Evolutionary conservation across 2,113 vertebrate species (phyloP), one percentile per base, ranked within the genome.

Genomic region (Acrocephalus arundinaceus): DNA sequence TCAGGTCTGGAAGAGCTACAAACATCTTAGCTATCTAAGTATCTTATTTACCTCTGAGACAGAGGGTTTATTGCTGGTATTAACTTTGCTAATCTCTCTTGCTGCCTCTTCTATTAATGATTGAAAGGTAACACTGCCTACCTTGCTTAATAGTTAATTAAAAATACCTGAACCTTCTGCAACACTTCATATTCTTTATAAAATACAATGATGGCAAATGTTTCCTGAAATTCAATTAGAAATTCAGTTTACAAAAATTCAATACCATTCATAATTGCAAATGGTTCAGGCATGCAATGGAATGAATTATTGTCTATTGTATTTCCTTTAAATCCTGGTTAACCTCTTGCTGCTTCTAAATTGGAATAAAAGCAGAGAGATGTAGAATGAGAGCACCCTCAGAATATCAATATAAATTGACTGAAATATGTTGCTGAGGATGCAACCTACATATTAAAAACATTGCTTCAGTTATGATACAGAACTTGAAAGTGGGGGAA

Each of bases 181-280:
- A 76, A 23, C 5, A 27, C 35, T 80, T 87, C 39, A 75, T 49
- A 62, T 55, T 41, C 59, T 83, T 90, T 77, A 63, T 63, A 51
- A 93, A 94, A 73, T 55, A 15, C 76, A 62, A 43, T 6, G 12
- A 85, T 54, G 9, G 67, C 20, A 96, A 91, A 83, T 88, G 75
- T 77, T 89, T 95, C 58, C 82, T 84, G 71, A 83, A 91, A 54
- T 76, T 94, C 63, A 94, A 85, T 85, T 94, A 95, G 61, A 94
- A 90, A 67, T 52, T 74, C 30, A 55, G 63, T 70, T 91, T 90
- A 54, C 51, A 91, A 95, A 80, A 93, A 87, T 88, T 80, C 90
- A 93, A 62, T 94, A 83, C 21, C 30, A n/a, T 35, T 93, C 62
- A 82, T 84, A 91, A 93, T 46, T 90, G 82, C 41, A 88, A 95